These are phyloP conservation scores for Takifugu flavidus DNA, from an alignment of 2,113 vertebrate genomes.

Conservation along the genomic window DNA sequence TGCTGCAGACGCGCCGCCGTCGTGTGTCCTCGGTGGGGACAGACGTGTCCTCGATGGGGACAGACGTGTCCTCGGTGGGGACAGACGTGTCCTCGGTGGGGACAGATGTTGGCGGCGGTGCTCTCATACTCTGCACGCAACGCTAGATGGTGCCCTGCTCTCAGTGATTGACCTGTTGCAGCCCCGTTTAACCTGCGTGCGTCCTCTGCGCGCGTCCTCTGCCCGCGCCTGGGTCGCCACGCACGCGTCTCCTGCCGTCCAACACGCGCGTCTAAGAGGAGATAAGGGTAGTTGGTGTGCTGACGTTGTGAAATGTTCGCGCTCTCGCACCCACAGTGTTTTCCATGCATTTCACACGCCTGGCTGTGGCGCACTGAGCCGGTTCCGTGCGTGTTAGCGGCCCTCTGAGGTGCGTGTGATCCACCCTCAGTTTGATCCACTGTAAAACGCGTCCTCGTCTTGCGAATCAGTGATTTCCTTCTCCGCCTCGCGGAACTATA, in stretches of 20 bases:
- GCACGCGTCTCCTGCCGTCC: neutral
- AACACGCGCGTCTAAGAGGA: neutral
- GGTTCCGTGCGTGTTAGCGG: conserved; percentile 15
- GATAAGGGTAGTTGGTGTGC: too few relatives aligned
- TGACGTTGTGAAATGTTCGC: conserved; percentile 35
- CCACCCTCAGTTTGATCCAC: too few relatives aligned
- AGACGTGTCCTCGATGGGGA: too few relatives aligned
- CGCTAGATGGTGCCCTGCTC: conserved; percentile 71
- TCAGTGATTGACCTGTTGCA: conserved; percentile 51
- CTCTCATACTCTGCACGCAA: conserved; percentile 46
- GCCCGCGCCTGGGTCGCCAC: neutral
- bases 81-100: neutral
- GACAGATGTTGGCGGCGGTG: neutral
- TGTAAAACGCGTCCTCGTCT: too few relatives aligned
- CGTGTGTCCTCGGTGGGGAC: neutral
- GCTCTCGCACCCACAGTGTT: conserved; percentile 34
- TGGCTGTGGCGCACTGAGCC: conserved; percentile 3
- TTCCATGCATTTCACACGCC: conserved; percentile 51
- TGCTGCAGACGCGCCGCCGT: too few relatives aligned
- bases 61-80: too few relatives aligned
- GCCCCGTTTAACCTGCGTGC: conserved; percentile 33
- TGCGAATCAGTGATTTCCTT: too few relatives aligned
- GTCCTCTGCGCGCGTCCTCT: neutral
- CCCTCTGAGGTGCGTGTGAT: conserved; percentile 1
- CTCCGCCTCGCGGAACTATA: conserved; percentile 1